Conservation (phyloP, 2,113 vertebrate species). For the Oriolus oriolus region DNA sequence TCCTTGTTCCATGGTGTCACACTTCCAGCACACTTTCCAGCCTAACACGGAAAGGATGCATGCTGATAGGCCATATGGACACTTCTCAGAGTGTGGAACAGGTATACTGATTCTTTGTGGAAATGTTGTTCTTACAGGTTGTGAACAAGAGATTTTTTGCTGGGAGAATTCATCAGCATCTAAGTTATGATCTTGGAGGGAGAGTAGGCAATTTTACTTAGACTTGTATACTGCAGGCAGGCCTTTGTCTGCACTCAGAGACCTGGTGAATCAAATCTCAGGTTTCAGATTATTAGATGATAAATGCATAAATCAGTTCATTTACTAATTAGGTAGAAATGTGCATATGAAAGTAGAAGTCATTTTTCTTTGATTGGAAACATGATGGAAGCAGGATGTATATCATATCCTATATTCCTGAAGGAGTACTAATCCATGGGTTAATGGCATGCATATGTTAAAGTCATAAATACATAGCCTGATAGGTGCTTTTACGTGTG, state of each 20-base stretch:
- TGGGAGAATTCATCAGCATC: background rate
- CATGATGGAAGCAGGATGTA: background rate
- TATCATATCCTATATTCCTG: background rate
- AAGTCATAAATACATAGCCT: background rate
- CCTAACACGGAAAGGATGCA: background rate
- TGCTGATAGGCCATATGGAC: background rate
- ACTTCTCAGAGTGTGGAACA: background rate
- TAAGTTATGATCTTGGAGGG: background rate
- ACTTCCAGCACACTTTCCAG: background rate
- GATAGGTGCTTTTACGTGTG: background rate
- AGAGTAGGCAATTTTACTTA: background rate
- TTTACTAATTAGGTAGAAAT: background rate
- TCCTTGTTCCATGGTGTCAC: background rate
- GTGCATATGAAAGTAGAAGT: background rate
- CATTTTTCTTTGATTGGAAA: background rate
- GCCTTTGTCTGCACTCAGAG: background rate
- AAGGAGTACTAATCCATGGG: background rate
- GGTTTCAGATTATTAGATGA: background rate
- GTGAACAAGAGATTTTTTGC: background rate
- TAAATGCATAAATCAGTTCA: background rate
- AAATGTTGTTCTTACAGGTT: background rate
- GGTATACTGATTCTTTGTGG: background rate
- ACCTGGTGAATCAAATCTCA: background rate
- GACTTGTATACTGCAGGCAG: background rate
- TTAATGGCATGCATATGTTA: background rate